phyloP scores from a whole-genome alignment of 2,113 vertebrate species.

The Pampusana beccarii region DNA sequence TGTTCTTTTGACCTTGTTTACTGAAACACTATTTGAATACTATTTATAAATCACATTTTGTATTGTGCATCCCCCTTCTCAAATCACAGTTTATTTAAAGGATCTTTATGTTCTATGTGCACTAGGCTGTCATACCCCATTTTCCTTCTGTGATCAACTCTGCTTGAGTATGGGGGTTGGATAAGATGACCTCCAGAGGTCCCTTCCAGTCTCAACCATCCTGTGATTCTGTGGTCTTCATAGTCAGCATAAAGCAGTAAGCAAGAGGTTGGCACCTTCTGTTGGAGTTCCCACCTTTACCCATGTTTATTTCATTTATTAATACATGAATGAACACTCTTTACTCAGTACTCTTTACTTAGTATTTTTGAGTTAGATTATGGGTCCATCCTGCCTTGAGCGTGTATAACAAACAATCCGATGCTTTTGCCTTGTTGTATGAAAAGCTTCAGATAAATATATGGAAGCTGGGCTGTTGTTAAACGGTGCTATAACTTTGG shows the following conservation, averaged over 20 bases:
- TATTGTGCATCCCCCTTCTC: not conserved
- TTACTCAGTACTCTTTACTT: not conserved
- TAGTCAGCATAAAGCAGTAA: not conserved
- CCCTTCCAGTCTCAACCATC: too few species aligned
- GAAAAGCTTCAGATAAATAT: not conserved
- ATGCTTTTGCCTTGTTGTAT: not conserved
- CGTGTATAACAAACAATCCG: accelerated
- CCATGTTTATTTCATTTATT: not conserved
- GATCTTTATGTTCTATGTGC: not conserved
- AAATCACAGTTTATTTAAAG: not conserved
- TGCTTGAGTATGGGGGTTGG: not conserved
- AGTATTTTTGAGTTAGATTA: not conserved
- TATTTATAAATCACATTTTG: not conserved
- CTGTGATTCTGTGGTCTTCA: not conserved
- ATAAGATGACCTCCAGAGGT: too few species aligned
- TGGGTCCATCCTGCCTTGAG: not conserved
- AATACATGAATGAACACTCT: not conserved
- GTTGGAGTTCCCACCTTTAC: not conserved
- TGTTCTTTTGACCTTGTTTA: not conserved
- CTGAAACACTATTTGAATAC: not conserved
- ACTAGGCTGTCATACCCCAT: not conserved
- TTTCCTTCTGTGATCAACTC: not conserved
- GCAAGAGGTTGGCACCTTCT: not conserved
- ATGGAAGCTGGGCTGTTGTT: not conserved
- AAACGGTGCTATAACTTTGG: accelerated